phyloP scores from a whole-genome alignment of 2,888 invertebrate species.

The Pilophorus perplexus region DNA sequence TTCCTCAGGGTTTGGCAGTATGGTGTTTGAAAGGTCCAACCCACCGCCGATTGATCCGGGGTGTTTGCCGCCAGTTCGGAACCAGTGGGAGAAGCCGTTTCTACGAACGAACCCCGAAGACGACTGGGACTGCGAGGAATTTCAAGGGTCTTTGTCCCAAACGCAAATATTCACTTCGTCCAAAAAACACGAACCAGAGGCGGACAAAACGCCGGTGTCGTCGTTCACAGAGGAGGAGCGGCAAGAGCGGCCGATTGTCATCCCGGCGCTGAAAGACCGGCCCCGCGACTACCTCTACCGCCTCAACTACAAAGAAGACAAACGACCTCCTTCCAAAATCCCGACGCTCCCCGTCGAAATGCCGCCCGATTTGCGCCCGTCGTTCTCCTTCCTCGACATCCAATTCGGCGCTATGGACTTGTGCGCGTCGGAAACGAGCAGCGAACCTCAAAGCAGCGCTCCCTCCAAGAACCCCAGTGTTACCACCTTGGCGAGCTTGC shows the following conservation, averaged over 20 bases:
- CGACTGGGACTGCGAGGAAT: constrained; percentile 30
- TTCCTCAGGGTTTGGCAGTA: neutral
- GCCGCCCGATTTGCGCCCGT: constrained; percentile 25
- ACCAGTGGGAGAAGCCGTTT: constrained; percentile 35
- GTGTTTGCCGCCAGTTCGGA: neutral
- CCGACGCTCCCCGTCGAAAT: constrained; percentile 39
- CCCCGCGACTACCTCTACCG: neutral
- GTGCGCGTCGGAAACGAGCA: neutral
- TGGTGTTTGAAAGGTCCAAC: constrained; percentile 30
- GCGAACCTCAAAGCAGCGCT: constrained; percentile 5
- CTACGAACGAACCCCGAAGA: neutral
- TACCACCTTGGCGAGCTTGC: constrained; percentile 8
- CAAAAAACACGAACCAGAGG: neutral
- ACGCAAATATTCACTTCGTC: constrained; percentile 30
- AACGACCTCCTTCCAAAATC: constrained; percentile 15
- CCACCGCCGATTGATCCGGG: neutral
- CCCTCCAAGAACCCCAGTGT: constrained; percentile 6
- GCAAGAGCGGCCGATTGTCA: neutral
- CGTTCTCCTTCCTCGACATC: constrained; percentile 31
- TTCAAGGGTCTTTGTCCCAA: constrained; percentile 30
- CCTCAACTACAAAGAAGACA: neutral
- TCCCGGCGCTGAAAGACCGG: neutral
- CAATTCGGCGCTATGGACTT: constrained; percentile 40
- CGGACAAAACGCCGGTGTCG: neutral
- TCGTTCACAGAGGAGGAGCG: neutral